Percentiles rank a stretch among this genome's conserved stretches.
Conservation (phyloP, 2,797 vertebrate species). For the Notolepis coatsorum region DNA sequence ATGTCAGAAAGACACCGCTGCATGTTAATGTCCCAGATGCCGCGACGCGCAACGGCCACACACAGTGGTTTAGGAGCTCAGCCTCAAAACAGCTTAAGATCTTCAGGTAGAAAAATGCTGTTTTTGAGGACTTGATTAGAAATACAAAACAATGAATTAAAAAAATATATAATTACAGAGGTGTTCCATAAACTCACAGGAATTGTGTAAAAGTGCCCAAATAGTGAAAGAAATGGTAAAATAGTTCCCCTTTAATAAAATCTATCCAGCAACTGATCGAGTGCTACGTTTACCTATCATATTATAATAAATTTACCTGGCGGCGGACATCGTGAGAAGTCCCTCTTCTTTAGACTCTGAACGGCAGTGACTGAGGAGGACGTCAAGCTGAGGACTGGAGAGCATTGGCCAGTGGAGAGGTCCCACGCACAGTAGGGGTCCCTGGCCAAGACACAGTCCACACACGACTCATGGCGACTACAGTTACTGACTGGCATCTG, state of each 20-base stretch:
- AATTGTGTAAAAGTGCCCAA: too few relatives aligned
- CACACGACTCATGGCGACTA: slow-evolving; percentile 67
- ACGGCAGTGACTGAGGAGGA: slow-evolving; percentile 29
- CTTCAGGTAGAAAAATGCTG: too few relatives aligned
- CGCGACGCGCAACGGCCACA: too few relatives aligned
- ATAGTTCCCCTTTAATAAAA: background rate
- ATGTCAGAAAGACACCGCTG: too few relatives aligned
- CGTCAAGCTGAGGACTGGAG: slow-evolving; percentile 25
- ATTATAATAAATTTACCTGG: slow-evolving; percentile 63
- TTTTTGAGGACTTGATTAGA: too few relatives aligned
- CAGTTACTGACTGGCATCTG: slow-evolving; percentile 82
- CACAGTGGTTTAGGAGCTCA: too few relatives aligned
- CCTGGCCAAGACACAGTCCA: slow-evolving; percentile 82
- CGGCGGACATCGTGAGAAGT: slow-evolving; percentile 73
- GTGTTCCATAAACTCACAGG: too few relatives aligned
- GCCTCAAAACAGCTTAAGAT: too few relatives aligned
- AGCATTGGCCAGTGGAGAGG: slow-evolving; percentile 45
- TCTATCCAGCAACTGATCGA: background rate
- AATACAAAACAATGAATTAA: too few relatives aligned
- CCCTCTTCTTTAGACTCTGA: slow-evolving; percentile 77
- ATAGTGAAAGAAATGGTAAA: background rate
- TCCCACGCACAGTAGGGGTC: slow-evolving; percentile 86
- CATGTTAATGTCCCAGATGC: too few relatives aligned
- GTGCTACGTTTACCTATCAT: background rate
- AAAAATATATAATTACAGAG: too few relatives aligned